phyloP scores from a whole-genome alignment of 2,888 invertebrate species.

The Leptinotarsa juncta region DNA sequence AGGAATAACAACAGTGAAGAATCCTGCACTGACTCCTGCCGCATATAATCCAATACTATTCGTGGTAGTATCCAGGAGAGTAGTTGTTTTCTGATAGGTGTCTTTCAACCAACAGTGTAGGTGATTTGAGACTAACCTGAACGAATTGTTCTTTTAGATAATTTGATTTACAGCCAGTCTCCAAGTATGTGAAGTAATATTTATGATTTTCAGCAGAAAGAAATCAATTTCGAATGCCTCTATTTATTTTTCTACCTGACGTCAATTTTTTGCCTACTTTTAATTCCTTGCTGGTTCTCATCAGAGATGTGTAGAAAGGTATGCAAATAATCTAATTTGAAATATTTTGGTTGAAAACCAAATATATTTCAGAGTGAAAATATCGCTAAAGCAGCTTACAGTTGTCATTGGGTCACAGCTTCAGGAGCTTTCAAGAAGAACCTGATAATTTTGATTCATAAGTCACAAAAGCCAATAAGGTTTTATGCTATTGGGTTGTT shows the following conservation, averaged over 20 bases:
- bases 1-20: too few relatives aligned
- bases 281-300: slow-evolving; percentile 48
- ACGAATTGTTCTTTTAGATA: too few relatives aligned
- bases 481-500: slow-evolving; percentile 38
- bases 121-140: too few relatives aligned
- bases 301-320: slow-evolving; percentile 44
- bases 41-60: too few relatives aligned
- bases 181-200: background rate
- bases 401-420: slow-evolving; percentile 33
- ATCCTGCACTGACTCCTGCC: too few relatives aligned
- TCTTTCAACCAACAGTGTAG: too few relatives aligned
- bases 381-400: slow-evolving; percentile 38
- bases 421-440: slow-evolving; percentile 38
- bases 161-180: too few relatives aligned
- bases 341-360: background rate
- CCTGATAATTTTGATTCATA: slow-evolving; percentile 34
- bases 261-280: slow-evolving; percentile 32
- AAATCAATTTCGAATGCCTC: slow-evolving; percentile 40
- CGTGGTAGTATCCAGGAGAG: too few relatives aligned
- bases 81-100: too few relatives aligned
- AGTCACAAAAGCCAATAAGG: slow-evolving; percentile 38
- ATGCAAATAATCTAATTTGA: slow-evolving; percentile 16
- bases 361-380: slow-evolving; percentile 40
- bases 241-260: slow-evolving; percentile 37
- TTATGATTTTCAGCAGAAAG: slow-evolving; percentile 40